Evolutionary conservation across 2,113 vertebrate species (phyloP).

Genomic region (Equus przewalskii): DNA sequence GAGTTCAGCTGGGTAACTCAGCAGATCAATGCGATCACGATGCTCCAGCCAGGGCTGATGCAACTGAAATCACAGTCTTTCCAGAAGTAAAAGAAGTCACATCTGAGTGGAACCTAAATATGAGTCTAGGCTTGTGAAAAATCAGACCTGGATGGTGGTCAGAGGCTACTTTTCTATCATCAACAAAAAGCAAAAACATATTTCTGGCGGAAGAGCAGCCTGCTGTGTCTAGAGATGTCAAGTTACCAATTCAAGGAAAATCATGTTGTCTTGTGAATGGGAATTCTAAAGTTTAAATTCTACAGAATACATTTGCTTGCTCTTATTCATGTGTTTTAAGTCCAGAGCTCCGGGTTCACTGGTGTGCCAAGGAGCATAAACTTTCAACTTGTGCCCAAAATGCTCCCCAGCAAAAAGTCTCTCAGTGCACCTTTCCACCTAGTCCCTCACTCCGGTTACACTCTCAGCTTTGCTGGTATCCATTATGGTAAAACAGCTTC

Average conservation of each 20-base stretch:
- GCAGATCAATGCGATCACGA: fast-evolving
- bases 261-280: not conserved
- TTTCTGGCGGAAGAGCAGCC: not conserved
- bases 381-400: not conserved
- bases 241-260: not conserved
- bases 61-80: not conserved
- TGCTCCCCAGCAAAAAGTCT: not conserved
- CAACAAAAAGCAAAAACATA: not conserved
- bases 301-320: not conserved
- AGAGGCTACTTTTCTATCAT: not conserved
- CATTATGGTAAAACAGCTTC: not conserved
- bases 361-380: not conserved
- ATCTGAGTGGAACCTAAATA: not conserved
- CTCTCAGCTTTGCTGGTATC: not conserved
- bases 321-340: not conserved
- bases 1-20: not conserved
- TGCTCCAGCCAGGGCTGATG: not conserved
- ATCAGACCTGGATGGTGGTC: not conserved
- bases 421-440: not conserved
- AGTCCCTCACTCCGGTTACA: not conserved
- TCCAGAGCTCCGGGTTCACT: not conserved
- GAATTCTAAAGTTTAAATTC: not conserved
- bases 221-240: not conserved
- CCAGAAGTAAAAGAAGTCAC: not conserved
- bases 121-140: not conserved